Base-by-base conservation (phyloP, 2,113 vertebrate species). In the Jaculus jaculus region DNA sequence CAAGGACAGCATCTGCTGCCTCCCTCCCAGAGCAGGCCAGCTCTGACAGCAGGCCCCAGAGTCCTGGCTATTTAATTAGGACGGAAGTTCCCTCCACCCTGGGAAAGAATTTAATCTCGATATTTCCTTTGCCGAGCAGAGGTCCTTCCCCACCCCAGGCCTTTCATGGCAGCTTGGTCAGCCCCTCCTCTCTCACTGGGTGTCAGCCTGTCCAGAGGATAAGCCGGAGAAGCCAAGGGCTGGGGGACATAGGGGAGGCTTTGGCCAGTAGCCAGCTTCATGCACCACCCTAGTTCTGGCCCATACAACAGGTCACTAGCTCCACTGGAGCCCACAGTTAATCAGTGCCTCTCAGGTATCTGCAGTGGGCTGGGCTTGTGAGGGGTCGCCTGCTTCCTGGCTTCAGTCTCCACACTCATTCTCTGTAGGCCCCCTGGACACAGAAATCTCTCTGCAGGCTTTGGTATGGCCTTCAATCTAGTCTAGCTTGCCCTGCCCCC, bases 41-140 rank as follows among this genome's bases (percentile, higher is more conserved):
- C 95, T 96, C 96, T 97, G 97, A 97, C 97, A 97, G 97, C 63
- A 94, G 97, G 97, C 97, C 96, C 85, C 68, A 24, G 94, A 0
- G 26, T 95, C 93, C 69, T 63, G 42, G 95, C 95, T 98, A 97
- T 97, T 98, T 98, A 98, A 98, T 98, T 98, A 97, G 95, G 96
- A 94, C 65, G 51, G 94, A 96, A 97, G 95, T 97, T 96, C 96
- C 95, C 97, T 96, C 96, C 96, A 96, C 93, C 97, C 96, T 90
- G 96, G 97, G 96, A 97, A 96, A 97, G 95, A 96, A 94, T 97
- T 97, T 97, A 77, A 97, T 98, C 97, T 97, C 95, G 96, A 54
- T 6, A 42, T 96, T 97, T 96, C 69, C 97, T 77, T 89, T 28
- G 79, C 92, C 79, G 94, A 42, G 51, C 34, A 26, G 18, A 63